Evolutionary conservation across 1,140 invertebrate species (phyloP).

Genomic region (Philopotamus ludificatus): DNA sequence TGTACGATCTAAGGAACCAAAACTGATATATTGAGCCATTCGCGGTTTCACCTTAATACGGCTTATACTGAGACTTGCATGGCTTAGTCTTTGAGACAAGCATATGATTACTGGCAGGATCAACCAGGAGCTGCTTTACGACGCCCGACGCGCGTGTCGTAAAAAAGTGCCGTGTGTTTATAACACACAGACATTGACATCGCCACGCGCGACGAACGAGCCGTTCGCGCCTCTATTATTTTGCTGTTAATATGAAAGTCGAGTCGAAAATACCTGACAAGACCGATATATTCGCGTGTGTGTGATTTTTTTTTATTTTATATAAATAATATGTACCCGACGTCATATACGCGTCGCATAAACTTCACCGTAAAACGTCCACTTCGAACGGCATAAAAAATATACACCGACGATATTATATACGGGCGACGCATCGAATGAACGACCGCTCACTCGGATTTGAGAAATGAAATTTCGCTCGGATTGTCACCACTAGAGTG

Average conservation of each 20-base stretch:
- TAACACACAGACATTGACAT: not conserved
- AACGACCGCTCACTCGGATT: too few relatives aligned
- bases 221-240: not conserved
- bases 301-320: too few relatives aligned
- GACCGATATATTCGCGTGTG: too few relatives aligned
- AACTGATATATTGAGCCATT: constrained; percentile 81
- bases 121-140: constrained; percentile 53
- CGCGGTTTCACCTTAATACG: constrained; percentile 71
- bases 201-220: not conserved
- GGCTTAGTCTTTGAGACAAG: constrained; percentile 78
- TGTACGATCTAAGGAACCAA: constrained; percentile 69
- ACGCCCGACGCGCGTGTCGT: constrained; percentile 36
- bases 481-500: too few relatives aligned
- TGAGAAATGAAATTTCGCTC: too few relatives aligned
- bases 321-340: too few relatives aligned
- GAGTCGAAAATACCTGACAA: not conserved
- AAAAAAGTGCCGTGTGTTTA: not conserved
- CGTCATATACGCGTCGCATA: too few relatives aligned
- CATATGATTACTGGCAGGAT: constrained; percentile 76
- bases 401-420: too few relatives aligned
- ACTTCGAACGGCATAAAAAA: too few relatives aligned
- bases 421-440: too few relatives aligned
- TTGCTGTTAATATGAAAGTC: not conserved
- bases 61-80: constrained; percentile 76
- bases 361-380: too few relatives aligned